These are phyloP conservation scores for Sylvicapra grimmia DNA, from an alignment of 2,113 vertebrate genomes.

Conservation along the genomic window DNA sequence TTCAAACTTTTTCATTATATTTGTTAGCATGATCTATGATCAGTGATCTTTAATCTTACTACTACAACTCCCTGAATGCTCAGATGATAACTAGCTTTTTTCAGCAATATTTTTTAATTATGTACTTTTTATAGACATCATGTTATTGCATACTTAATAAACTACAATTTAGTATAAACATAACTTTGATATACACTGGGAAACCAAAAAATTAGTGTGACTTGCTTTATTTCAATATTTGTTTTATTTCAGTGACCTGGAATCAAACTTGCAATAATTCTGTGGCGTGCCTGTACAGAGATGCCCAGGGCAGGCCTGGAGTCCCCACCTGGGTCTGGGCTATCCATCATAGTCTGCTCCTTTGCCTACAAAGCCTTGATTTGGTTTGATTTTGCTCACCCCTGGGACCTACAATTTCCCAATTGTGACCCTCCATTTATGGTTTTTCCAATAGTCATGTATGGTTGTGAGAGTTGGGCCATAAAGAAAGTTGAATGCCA, in stretches of 20 bases:
- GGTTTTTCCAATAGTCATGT: neutral
- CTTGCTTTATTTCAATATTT: neutral
- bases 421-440: neutral
- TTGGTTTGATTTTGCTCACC: neutral
- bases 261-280: neutral
- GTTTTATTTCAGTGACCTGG: neutral
- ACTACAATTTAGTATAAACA: neutral
- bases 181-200: neutral
- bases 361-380: neutral
- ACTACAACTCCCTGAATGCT: neutral
- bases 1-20: neutral
- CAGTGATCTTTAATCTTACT: neutral
- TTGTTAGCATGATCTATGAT: neutral
- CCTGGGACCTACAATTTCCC: neutral
- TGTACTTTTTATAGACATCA: neutral
- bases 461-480: neutral
- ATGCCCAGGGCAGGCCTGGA: neutral
- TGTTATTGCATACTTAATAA: neutral
- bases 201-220: neutral
- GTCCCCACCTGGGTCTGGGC: neutral
- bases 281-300: neutral
- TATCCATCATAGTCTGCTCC: neutral
- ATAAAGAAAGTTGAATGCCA: neutral
- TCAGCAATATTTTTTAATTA: neutral
- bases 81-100: neutral